A percentile compares a stretch with the other conserved stretches of the same genome.
These are phyloP conservation scores for Xiphorhynchus erythropygius DNA, from an alignment of 2,797 vertebrate species.

Conservation along the genomic window DNA sequence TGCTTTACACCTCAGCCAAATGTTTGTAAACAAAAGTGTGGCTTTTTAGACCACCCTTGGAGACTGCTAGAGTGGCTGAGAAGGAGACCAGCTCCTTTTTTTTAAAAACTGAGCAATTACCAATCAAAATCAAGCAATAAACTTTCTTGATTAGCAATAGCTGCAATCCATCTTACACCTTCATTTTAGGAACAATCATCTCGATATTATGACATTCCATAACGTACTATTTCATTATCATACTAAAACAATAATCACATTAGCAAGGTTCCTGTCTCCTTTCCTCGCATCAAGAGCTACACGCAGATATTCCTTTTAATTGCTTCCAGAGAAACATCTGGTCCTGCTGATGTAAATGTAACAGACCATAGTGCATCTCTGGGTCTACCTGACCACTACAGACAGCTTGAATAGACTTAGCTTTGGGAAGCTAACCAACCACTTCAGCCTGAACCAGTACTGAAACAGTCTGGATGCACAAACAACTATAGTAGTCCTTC, in stretches of 20 bases:
- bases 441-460: not conserved
- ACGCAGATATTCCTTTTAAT: conserved; percentile 15
- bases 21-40: not conserved
- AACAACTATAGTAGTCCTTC: not conserved
- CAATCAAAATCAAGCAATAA: not conserved
- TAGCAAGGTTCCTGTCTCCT: conserved; percentile 46
- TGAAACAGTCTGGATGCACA: not conserved
- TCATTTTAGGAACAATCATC: not conserved
- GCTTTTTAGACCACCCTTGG: not conserved
- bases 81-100: not conserved
- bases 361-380: not conserved
- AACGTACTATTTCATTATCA: not conserved
- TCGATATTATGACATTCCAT: not conserved
- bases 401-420: not conserved
- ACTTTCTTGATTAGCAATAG: conserved; percentile 37
- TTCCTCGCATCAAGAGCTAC: conserved; percentile 28
- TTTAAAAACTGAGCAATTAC: not conserved
- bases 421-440: not conserved
- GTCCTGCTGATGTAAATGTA: not conserved
- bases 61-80: not conserved
- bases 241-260: conserved; percentile 58
- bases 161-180: not conserved
- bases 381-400: not conserved
- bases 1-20: not conserved
- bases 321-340: conserved; percentile 56